Percentiles rank a stretch among this genome's conserved stretches.
These are phyloP conservation scores for Platycheirus rosarum DNA, from an alignment of 2,888 invertebrate genomes.

Conservation along the genomic window DNA sequence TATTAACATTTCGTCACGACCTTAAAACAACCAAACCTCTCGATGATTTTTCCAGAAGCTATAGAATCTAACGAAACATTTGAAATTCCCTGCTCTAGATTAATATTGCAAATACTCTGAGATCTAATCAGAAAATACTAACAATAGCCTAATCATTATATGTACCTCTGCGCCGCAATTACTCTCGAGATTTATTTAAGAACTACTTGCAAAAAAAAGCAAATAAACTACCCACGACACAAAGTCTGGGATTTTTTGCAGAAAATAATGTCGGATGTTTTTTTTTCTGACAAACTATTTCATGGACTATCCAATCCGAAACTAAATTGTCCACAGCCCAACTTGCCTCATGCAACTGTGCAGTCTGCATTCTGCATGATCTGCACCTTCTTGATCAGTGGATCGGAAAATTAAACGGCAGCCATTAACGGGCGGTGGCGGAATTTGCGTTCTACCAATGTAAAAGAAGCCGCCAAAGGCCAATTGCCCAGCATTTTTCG, in stretches of 20 bases:
- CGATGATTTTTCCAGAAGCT: not conserved
- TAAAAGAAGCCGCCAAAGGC: constrained; percentile 67
- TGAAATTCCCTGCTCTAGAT: constrained; percentile 43
- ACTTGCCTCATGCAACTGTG: constrained; percentile 14
- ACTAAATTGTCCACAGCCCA: constrained; percentile 16
- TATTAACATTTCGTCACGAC: constrained; percentile 4
- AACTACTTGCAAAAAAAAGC: constrained; percentile 7
- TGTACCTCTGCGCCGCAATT: constrained; percentile 17
- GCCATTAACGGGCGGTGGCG: constrained; percentile 33
- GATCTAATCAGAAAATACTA: constrained; percentile 36
- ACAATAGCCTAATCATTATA: constrained; percentile 31
- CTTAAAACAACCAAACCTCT: not conserved
- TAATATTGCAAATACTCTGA: constrained; percentile 31
- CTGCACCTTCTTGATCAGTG: constrained; percentile 57
- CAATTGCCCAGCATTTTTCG: constrained; percentile 45
- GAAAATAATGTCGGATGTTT: constrained; percentile 25
- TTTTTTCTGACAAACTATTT: constrained; percentile 21
- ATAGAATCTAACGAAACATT: not conserved
- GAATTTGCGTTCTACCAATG: constrained; percentile 41
- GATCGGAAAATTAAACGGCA: constrained; percentile 65
- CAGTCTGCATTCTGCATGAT: too few species aligned
- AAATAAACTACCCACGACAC: constrained; percentile 21
- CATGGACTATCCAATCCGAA: constrained; percentile 35
- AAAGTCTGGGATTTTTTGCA: constrained; percentile 26
- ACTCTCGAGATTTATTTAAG: constrained; percentile 26